Base-by-base conservation (phyloP, 30 jellyfish, hydroid and myxozoan species). In the Hydractinia symbiolongicarpus region DNA sequence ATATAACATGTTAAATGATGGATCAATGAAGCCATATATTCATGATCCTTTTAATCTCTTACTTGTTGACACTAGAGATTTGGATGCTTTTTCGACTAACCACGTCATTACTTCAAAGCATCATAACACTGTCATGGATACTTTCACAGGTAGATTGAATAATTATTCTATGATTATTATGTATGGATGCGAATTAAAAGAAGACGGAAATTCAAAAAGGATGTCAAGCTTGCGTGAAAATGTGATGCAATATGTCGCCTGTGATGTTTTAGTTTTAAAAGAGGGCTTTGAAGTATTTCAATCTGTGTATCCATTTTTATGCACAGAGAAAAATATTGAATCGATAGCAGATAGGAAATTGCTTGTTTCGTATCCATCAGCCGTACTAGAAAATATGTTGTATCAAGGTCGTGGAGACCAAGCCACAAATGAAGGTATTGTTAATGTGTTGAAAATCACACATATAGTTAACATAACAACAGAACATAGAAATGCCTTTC, bases 351-450 rank as follows among this genome's bases (percentile, higher is more conserved):
- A 90, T 60, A 55, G 97, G 40, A 79, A 85, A 53, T 20, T 53
- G 51, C 66, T 90, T 11, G 57, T 72, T 14, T 79, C 88, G 8
- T 90, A 90, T 82, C 97, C 97, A 7, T 90, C 97, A 0, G 88
- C 80, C 54, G 67, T 90, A 30, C 66, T 90, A 62, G 79, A 83
- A 61, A 70, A 67, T 30, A 78, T 67, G 75, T 80, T 90, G 13
- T 90, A 80, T 66, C 97, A 90, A 82, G 97, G 97, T 10, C 89
- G 78, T 6, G 97, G 97, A n/a, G 95, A 83, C 9, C 97, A 90
- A 76, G 97, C 97, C 0, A 77, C 91, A 15, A 85, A 84, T 68
- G 73, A 66, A 40, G 19, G 64, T 16, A 84, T 90, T 5, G 61
- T 90, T 67, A 79, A 78, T 14, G 72, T 79, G 19, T 83, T 90